A percentile compares a stretch with the other conserved stretches of the same genome.
These are phyloP conservation scores for Ceyx erithaca DNA, from an alignment of 2,797 vertebrate species.

Conservation along the genomic window DNA sequence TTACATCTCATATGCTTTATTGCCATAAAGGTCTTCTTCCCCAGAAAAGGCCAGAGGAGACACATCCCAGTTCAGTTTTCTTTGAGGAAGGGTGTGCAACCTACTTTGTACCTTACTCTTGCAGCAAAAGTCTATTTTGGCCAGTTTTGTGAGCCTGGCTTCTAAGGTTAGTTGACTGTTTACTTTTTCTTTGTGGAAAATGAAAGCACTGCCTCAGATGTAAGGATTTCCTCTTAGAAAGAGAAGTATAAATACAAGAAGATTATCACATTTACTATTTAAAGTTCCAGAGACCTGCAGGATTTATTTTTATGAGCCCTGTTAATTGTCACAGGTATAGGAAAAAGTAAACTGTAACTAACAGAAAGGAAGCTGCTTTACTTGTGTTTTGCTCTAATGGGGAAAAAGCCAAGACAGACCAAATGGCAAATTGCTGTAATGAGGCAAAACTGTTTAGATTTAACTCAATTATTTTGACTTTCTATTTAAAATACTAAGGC, in stretches of 20 bases:
- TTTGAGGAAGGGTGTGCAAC: neutral
- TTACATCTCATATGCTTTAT: neutral
- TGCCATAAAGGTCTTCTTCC: neutral
- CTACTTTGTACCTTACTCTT: neutral
- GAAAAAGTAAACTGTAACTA: neutral
- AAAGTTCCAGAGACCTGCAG: neutral
- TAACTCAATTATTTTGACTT: neutral
- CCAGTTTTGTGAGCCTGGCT: neutral
- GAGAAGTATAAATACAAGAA: slow-evolving; percentile 21
- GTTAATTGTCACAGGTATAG: neutral
- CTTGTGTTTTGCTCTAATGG: neutral
- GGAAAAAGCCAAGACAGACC: neutral
- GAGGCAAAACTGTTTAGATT: neutral
- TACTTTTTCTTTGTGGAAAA: slow-evolving; percentile 9
- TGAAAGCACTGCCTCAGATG: neutral
- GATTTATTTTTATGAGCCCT: slow-evolving; percentile 8
- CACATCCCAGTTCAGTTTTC: neutral
- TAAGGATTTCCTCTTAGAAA: slow-evolving; percentile 32
- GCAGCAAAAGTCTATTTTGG: neutral
- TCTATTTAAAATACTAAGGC: neutral
- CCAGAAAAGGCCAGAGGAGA: neutral
- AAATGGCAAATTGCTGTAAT: neutral
- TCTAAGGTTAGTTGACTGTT: neutral
- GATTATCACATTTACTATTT: slow-evolving; percentile 40
- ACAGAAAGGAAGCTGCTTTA: neutral